Percentiles rank a stretch among this genome's conserved stretches.
These are phyloP conservation scores for Brevimyrus niger DNA, from an alignment of 2,113 vertebrate genomes.

Conservation along the genomic window DNA sequence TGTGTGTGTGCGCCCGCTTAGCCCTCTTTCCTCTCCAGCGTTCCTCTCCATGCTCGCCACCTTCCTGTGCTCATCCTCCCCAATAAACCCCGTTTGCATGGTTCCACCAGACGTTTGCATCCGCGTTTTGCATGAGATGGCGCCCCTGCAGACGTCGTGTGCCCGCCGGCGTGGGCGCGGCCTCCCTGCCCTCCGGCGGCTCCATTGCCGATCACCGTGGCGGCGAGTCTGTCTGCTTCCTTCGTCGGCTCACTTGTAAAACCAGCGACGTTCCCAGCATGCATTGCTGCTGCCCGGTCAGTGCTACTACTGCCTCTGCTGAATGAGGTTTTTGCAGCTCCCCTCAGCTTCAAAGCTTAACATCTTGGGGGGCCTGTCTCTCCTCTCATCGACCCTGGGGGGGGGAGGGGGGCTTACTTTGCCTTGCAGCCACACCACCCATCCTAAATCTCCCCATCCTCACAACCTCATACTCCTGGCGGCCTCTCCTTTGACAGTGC, in stretches of 20 bases:
- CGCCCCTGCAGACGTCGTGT: not conserved
- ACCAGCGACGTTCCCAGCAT: not conserved
- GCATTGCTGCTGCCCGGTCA: not conserved
- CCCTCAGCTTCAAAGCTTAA: not conserved
- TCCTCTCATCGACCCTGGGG: not conserved
- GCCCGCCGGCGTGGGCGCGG: not conserved
- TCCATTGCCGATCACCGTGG: not conserved
- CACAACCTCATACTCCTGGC: not conserved
- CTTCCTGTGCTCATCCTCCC: not conserved
- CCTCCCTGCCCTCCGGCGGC: not conserved
- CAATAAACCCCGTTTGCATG: not conserved
- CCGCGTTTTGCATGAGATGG: not conserved
- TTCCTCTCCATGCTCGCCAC: not conserved
- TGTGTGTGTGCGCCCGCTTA: no score
- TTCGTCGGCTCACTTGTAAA: not conserved
- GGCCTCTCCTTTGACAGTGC: not conserved
- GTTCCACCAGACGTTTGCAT: not conserved
- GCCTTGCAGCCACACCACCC: not conserved
- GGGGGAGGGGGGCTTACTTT: not conserved
- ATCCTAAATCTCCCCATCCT: not conserved
- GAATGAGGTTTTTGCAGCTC: not conserved
- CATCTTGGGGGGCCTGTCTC: not conserved
- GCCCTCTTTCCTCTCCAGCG: no score
- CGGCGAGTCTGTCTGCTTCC: not conserved
- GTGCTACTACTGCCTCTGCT: not conserved